These are phyloP conservation scores for Polyploca ridens DNA, from an alignment of 2,888 invertebrate genomes.

Conservation along the genomic window DNA sequence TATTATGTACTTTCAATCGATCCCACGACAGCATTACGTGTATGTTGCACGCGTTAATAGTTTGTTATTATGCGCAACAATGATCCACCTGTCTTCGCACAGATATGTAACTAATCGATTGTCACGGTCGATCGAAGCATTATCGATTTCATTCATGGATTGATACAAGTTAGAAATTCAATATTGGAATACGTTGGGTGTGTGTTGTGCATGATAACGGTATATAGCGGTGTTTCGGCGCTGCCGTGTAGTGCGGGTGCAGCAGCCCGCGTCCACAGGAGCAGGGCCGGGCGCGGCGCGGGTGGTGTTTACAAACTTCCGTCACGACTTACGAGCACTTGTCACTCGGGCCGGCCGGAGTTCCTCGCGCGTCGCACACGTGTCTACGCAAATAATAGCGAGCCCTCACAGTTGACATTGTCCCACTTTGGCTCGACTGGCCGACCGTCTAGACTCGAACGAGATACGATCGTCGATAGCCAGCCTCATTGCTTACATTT, in stretches of 20 bases:
- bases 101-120: conserved; percentile 60
- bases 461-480: conserved; percentile 69
- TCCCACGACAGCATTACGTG: conserved; percentile 9
- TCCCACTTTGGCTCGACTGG: conserved; percentile 66
- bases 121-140: conserved; percentile 63
- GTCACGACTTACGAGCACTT: conserved; percentile 72
- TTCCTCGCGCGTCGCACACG: conserved; percentile 59
- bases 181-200: conserved; percentile 53
- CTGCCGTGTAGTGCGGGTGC: conserved; percentile 41
- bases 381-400: conserved; percentile 81
- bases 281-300: conserved; percentile 75
- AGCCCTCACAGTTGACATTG: conserved; percentile 80
- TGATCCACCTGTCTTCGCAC: conserved; percentile 56
- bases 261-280: conserved; percentile 58
- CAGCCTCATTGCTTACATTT: conserved; percentile 59
- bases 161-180: conserved; percentile 8
- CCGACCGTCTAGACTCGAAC: conserved; percentile 72
- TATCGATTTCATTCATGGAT: conserved; percentile 69
- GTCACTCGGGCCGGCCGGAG: conserved; percentile 60
- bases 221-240: conserved; percentile 33
- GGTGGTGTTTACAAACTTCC: conserved; percentile 80
- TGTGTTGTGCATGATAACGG: no score
- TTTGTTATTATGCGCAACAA: conserved; percentile 52
- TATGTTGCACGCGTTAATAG: conserved; percentile 20
- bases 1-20: conserved; percentile 42